Conservation (phyloP, 2,797 vertebrate species). For the Xiphorhynchus erythropygius region DNA sequence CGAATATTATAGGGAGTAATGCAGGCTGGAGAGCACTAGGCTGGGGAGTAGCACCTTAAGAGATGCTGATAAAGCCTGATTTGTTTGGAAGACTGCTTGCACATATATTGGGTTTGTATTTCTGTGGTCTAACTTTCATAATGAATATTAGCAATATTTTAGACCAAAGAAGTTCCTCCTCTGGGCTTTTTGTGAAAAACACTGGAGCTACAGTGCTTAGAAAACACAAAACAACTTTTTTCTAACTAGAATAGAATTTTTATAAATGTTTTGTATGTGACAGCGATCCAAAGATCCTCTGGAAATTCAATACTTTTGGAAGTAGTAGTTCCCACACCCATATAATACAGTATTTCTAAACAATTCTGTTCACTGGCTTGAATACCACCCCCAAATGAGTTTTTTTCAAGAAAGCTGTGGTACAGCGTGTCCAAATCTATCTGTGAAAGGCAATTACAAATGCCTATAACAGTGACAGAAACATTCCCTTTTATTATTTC, state of each 20-base stretch:
- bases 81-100: not conserved
- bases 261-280: constrained; percentile 34
- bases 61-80: not conserved
- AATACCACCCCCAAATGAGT: not conserved
- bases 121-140: not conserved
- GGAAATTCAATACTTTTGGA: constrained; percentile 20
- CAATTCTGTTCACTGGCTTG: not conserved
- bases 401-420: not conserved
- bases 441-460: not conserved
- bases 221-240: constrained; percentile 25
- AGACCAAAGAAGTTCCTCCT: not conserved
- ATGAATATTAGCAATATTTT: not conserved
- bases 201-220: not conserved
- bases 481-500: constrained; percentile 22
- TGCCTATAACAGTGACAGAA: not conserved
- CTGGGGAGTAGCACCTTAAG: not conserved
- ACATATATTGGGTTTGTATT: not conserved
- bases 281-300: constrained; percentile 33
- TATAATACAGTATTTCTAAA: constrained; percentile 16
- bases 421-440: not conserved
- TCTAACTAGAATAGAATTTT: constrained; percentile 57
- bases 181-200: not conserved
- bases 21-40: not conserved
- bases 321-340: not conserved
- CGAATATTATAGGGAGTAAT: not conserved